Evolutionary conservation across 2,888 invertebrate genomes (phyloP), one percentile per base, ranked within the genome.

Genomic region (Drosophila demipolita): DNA sequence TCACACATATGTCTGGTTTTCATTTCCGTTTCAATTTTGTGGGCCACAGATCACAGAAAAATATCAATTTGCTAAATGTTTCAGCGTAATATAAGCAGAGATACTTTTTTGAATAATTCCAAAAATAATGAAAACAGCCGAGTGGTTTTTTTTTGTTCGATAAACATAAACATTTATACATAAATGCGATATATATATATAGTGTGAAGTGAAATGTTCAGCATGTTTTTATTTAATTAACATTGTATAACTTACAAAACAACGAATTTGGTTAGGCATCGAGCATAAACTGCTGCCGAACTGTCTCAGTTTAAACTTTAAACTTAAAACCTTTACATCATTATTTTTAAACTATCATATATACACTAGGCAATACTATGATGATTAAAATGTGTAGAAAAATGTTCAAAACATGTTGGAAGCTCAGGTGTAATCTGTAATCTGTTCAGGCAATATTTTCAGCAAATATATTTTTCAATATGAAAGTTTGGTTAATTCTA

Each of bases 1-100:
- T 17, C 20, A 48, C 36, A 40, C 48, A 53, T 63, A 38, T 35
- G 40, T 8, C 29, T 48, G 54, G 15, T 66, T 78, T 87, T 69
- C 73, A 83, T 87, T 80, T 87, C 86, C 83, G 74, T 65, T 87
- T 82, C 66, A 71, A 69, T 73, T 67, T 57, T 17, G 32, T 33
- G 38, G 7, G 2, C 48, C 32, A 54, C 9, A 60, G 36, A 50
- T 70, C 15, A 23, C 23, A 55, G 60, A 55, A 66, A 72, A 72
- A 65, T 59, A 60, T 73, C 49, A 52, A 54, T 63, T 53, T 58
- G 7, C 58, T 63, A 58, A 55, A 48, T 53, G 38, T 9, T n/a
- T 35, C 40, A 26, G 1, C 26, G 38, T 20, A 35, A 53, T 15
- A 54, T 23, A 40, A 3, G 42, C 40, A 50, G 20, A n/a, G 7